Percentiles rank a stretch among this genome's conserved stretches.
Conservation (phyloP, 2,113 vertebrate genomes). For the Mormyrus iriodes region DNA sequence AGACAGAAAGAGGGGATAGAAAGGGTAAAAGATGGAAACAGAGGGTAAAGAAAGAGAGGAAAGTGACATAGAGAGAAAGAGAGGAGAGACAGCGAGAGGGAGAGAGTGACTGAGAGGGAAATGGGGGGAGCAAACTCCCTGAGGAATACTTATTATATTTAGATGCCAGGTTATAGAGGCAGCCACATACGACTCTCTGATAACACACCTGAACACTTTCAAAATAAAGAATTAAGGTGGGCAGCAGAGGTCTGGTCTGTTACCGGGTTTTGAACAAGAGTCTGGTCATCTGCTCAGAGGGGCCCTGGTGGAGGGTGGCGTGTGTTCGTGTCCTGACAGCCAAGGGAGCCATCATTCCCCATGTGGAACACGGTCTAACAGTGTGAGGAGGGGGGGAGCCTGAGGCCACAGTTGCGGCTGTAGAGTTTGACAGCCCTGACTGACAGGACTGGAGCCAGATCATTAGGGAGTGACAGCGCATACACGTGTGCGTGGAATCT, state of each 20-base stretch:
- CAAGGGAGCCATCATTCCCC: neutral
- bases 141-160: neutral
- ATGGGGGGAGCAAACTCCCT: neutral
- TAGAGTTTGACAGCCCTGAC: neutral
- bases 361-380: neutral
- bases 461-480: neutral
- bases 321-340: neutral
- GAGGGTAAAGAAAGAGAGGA: neutral
- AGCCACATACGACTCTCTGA: neutral
- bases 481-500: neutral
- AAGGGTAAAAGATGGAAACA: too few species aligned
- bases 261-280: neutral
- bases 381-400: neutral
- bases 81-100: neutral
- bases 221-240: neutral
- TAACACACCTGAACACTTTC: neutral
- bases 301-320: neutral
- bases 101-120: neutral
- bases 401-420: neutral
- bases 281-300: neutral
- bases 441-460: neutral
- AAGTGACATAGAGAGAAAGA: neutral
- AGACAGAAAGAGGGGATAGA: too few species aligned
- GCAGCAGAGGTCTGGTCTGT: neutral
- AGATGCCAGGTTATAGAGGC: neutral